Conservation (phyloP, 2,113 vertebrate genomes). For the Eublepharis macularius region DNA sequence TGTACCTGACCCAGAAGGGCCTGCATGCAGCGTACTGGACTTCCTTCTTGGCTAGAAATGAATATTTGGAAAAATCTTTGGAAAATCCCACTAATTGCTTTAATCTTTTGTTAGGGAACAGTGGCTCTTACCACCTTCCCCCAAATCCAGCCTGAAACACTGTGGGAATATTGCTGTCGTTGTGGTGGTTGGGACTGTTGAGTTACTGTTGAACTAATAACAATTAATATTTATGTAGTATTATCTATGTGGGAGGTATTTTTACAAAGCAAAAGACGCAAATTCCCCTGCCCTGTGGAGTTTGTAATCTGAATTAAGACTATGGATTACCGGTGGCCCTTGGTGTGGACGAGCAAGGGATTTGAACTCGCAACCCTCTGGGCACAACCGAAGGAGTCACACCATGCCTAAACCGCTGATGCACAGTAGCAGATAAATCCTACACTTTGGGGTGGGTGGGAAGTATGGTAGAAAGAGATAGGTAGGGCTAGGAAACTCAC, state of each 20-base stretch:
- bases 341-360: background rate
- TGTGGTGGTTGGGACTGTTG: background rate
- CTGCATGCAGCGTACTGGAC: slow-evolving; percentile 26
- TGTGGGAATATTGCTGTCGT: background rate
- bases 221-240: background rate
- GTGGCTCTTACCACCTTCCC: background rate
- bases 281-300: background rate
- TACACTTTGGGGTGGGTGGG: background rate
- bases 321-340: background rate
- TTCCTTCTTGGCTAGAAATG: background rate
- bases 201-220: background rate
- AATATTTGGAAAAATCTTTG: background rate
- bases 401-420: background rate
- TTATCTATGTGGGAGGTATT: no score
- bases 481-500: background rate
- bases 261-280: background rate
- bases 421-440: background rate
- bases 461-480: background rate
- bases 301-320: background rate
- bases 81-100: background rate
- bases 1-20: slow-evolving; percentile 39
- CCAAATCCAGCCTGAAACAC: background rate
- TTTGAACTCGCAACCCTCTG: background rate
- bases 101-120: background rate
- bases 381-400: background rate